Conservation (phyloP, 2,113 vertebrate species). For the Penelope pileata region DNA sequence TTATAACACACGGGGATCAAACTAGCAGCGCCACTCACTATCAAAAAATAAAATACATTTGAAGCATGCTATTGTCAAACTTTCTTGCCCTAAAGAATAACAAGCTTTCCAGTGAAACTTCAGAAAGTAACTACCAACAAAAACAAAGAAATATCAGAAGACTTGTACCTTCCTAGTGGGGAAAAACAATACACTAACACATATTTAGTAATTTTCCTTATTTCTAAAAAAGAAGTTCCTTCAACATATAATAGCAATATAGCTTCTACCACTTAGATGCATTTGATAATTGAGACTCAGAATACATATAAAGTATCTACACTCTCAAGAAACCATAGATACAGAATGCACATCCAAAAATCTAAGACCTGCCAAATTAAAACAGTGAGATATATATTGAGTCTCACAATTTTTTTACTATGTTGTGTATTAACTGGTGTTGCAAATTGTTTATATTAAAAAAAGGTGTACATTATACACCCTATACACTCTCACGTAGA, state of each 20-base stretch:
- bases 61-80: conserved; percentile 10
- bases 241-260: not conserved
- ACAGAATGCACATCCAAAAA: not conserved
- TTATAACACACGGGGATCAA: conserved; percentile 41
- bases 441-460: not conserved
- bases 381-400: not conserved
- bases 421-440: not conserved
- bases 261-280: not conserved
- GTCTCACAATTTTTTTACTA: not conserved
- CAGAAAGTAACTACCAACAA: not conserved
- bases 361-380: not conserved
- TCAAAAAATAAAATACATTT: conserved; percentile 31
- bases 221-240: not conserved
- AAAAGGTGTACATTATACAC: not conserved
- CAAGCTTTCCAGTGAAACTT: not conserved
- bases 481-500: not conserved
- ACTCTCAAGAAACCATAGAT: not conserved
- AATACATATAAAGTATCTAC: not conserved
- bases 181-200: not conserved
- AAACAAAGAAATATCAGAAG: not conserved
- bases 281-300: not conserved
- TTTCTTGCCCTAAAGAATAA: conserved; percentile 22
- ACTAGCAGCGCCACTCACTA: not conserved
- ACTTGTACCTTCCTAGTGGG: not conserved
- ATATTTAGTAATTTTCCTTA: not conserved